These are phyloP conservation scores for Pomacea canaliculata DNA, from an alignment of 2,888 invertebrate species.

Conservation along the genomic window DNA sequence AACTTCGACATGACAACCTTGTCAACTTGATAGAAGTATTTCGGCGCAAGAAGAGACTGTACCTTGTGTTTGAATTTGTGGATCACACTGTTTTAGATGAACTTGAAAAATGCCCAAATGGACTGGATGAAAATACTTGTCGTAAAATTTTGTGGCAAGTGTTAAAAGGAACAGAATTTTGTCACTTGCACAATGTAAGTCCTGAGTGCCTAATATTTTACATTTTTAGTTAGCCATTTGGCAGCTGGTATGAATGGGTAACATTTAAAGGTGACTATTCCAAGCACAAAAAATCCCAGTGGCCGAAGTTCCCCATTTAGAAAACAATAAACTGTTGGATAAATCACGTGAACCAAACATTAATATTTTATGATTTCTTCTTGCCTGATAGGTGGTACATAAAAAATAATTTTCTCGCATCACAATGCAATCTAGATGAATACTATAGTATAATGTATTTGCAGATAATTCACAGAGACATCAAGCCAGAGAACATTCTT, in stretches of 20 bases:
- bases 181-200: constrained; percentile 85
- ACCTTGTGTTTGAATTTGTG: constrained; percentile 89
- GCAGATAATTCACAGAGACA: constrained; percentile 84
- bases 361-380: too few relatives aligned
- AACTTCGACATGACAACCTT: constrained; percentile 87
- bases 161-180: constrained; percentile 77
- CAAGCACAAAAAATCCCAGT: too few relatives aligned
- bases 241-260: too few relatives aligned
- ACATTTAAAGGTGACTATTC: too few relatives aligned
- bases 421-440: too few relatives aligned
- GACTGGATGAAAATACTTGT: constrained; percentile 81
- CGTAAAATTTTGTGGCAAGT: constrained; percentile 86
- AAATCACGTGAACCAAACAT: too few relatives aligned
- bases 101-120: constrained; percentile 80
- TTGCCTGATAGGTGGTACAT: too few relatives aligned
- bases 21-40: constrained; percentile 92
- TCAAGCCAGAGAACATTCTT: constrained; percentile 90
- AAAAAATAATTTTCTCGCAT: too few relatives aligned
- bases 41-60: constrained; percentile 84
- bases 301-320: too few relatives aligned
- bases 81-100: constrained; percentile 89
- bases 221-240: neutral
- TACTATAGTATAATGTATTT: constrained; percentile 21
- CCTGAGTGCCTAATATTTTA: neutral
- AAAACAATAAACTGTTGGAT: too few relatives aligned